Percentiles rank a stretch among this genome's conserved stretches.
Evolutionary conservation across 2,888 invertebrate genomes (phyloP).

Genomic region (Synergus itoensis): DNA sequence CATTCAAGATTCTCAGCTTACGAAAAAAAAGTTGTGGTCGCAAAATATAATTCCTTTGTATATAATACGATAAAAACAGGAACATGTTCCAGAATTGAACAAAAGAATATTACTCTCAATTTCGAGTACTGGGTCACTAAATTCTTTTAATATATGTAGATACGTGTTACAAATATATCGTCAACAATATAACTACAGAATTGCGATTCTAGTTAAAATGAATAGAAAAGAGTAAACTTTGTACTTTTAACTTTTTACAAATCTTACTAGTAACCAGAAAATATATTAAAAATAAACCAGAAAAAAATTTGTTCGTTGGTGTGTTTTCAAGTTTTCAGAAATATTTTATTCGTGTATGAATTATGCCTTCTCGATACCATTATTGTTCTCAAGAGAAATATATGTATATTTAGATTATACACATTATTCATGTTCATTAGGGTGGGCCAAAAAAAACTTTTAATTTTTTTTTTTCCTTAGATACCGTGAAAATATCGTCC

Average conservation of each 20-base stretch:
- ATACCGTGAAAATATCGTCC: too few relatives aligned
- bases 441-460: too few relatives aligned
- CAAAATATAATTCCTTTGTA: not conserved
- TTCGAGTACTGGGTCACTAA: not conserved
- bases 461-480: too few relatives aligned
- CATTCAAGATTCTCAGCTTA: too few relatives aligned
- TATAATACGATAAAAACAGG: not conserved
- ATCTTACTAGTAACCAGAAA: conserved; percentile 2
- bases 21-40: too few relatives aligned
- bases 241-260: not conserved
- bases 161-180: not conserved
- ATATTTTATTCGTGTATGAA: not conserved
- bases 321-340: not conserved
- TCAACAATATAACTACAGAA: not conserved
- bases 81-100: not conserved
- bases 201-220: not conserved
- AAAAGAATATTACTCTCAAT: not conserved
- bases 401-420: not conserved
- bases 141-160: not conserved
- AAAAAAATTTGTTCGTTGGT: not conserved
- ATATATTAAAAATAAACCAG: not conserved
- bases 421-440: not conserved
- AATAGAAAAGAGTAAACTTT: not conserved
- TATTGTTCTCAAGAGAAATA: not conserved
- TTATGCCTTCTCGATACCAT: not conserved